Evolutionary conservation across 2,888 invertebrate genomes (phyloP), one percentile per base, ranked within the genome.

Genomic region (Ctenicera cuprea): DNA sequence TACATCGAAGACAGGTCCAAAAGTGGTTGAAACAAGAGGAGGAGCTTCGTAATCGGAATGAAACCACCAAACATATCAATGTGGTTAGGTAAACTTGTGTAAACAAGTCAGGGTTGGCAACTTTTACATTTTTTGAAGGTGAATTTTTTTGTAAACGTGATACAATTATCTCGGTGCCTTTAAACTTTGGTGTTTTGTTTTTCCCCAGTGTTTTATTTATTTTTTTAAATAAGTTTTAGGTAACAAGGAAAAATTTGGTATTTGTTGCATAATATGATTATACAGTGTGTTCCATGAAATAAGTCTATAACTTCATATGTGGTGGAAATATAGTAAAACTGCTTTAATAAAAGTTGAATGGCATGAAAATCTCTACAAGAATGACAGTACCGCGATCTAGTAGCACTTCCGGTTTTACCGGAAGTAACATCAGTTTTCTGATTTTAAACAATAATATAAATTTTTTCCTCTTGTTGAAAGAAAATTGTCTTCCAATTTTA

Each of bases 21-120:
- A 89, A 89, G 78, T 91, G 91, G 91, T 82, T 90, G 70, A 89
- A 90, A 78, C 89, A 89, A 79, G 90, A 89, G 67, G 85, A 86
- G 20, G 86, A 87, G 77, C 74, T 87, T 33, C 78, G 84, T 54
- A 82, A 83, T 71, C 82, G 84, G 68, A 85, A 84, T 75, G 85
- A 85, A 77, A 77, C 81, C 20, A 78, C 83, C 52, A 84, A 84
- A 76, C 83, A 84, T 16, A 80, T 82, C 74, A 84, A 85, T 63
- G 81, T 64, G n/a, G 73, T 76, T 30, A 73, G 73, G 57, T 76
- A 73, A 61, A 63, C 20, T 41, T 52, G 12, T 9, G 0, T 8
- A 11, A 50, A 26, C 9, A 18, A 20, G n/a, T 37, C 26, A 45
- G 57, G n/a, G 41, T 45, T 43, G 45, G 54, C 62, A 62, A 22